Percentiles rank a stretch among this genome's conserved stretches.
Evolutionary conservation across 2,113 vertebrate species (phyloP).

Genomic region (Mirza zaza): DNA sequence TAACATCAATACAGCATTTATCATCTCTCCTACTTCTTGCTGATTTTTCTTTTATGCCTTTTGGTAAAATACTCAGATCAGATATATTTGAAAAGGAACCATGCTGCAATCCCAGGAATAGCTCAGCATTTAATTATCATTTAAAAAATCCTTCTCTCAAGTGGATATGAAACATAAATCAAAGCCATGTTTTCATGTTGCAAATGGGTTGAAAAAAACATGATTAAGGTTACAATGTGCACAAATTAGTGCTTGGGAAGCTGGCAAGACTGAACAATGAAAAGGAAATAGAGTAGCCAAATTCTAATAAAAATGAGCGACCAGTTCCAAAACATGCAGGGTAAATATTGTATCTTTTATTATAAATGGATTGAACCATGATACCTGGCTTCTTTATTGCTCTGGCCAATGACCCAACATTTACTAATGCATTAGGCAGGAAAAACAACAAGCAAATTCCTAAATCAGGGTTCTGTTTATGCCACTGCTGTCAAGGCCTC

Average conservation of each 20-base stretch:
- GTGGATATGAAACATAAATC: conserved; percentile 52
- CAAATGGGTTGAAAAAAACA: conserved; percentile 42
- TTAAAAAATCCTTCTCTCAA: conserved; percentile 32
- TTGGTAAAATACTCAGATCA: conserved; percentile 54
- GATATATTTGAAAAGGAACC: conserved; percentile 51
- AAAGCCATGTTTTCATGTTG: conserved; percentile 46
- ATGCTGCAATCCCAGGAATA: background rate
- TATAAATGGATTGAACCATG: background rate
- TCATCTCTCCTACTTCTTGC: conserved; percentile 44
- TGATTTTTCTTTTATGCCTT: conserved; percentile 41
- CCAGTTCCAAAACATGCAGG: background rate
- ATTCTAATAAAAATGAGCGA: conserved; percentile 10
- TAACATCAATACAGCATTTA: conserved; percentile 53
- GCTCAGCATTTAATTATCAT: conserved; percentile 53
- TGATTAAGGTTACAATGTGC: background rate
- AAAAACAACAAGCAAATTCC: background rate
- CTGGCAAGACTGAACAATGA: background rate
- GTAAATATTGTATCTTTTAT: conserved; percentile 16
- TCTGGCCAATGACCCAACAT: background rate
- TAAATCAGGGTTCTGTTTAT: background rate
- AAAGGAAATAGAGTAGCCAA: background rate
- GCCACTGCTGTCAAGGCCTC: background rate
- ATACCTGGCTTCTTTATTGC: background rate
- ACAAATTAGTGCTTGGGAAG: conserved; percentile 41
- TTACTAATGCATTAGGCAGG: background rate